phyloP scores from a whole-genome alignment of 1,140 invertebrate species.

The Hyles vespertilio region DNA sequence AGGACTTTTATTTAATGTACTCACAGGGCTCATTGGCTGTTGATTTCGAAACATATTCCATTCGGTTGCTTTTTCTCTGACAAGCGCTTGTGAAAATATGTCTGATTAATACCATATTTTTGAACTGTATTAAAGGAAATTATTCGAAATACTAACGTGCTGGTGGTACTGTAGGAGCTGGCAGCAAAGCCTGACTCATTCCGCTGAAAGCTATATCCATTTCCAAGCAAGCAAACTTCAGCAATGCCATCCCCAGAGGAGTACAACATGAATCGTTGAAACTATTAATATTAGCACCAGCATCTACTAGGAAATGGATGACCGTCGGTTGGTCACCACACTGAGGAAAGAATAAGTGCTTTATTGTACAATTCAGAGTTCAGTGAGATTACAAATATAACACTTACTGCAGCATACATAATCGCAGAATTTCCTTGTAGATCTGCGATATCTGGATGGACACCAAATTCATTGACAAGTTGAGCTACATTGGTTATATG shows the following conservation, averaged over 20 bases:
- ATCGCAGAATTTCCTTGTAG: conserved; percentile 68
- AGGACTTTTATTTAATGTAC: conserved; percentile 23
- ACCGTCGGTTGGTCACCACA: conserved; percentile 46
- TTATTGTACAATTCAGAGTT: conserved; percentile 5
- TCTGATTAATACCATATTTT: not conserved
- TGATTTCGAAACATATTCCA: conserved; percentile 46
- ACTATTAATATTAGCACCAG: conserved; percentile 65
- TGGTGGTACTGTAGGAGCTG: conserved; percentile 26
- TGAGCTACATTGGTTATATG: conserved; percentile 44
- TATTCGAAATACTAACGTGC: conserved; percentile 27
- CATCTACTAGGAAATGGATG: conserved; percentile 61
- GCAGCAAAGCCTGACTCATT: conserved; percentile 54
- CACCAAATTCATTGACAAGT: conserved; percentile 50
- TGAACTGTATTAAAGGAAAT: not conserved
- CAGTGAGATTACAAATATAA: not conserved
- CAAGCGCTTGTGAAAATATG: conserved; percentile 16
- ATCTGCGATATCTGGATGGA: conserved; percentile 70
- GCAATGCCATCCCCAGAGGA: conserved; percentile 59
- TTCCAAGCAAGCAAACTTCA: conserved; percentile 52
- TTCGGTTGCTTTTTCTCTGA: conserved; percentile 29
- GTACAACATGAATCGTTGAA: conserved; percentile 75
- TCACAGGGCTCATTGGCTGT: conserved; percentile 18
- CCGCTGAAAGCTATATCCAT: conserved; percentile 51
- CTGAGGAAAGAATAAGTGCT: conserved; percentile 23
- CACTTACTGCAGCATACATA: conserved; percentile 70